Evolutionary conservation across 1,140 invertebrate species (phyloP).

Genomic region (Acromyrmex heyeri): DNA sequence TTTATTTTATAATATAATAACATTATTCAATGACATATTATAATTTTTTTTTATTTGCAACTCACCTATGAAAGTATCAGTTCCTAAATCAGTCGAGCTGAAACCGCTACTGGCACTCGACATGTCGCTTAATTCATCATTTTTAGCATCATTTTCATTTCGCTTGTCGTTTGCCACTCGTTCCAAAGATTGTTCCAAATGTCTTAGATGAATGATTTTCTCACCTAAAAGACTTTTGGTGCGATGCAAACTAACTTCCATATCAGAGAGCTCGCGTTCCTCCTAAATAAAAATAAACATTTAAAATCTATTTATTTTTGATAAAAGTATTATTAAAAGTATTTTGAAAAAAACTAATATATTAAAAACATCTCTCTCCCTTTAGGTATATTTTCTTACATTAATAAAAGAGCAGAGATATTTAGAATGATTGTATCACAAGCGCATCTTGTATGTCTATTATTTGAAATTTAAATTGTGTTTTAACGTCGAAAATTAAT

Average conservation of each 20-base stretch:
- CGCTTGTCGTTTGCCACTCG: slow-evolving; percentile 86
- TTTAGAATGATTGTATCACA: neutral
- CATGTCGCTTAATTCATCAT: slow-evolving; percentile 88
- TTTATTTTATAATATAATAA: neutral
- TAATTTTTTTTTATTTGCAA: slow-evolving; percentile 18
- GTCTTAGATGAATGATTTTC: slow-evolving; percentile 92
- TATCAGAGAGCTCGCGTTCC: slow-evolving; percentile 92
- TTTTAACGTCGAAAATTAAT: no score
- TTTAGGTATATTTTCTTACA: neutral
- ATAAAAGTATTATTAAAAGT: neutral
- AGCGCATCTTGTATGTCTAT: neutral
- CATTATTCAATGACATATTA: neutral
- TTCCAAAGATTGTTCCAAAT: slow-evolving; percentile 91
- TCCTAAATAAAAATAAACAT: slow-evolving; percentile 86
- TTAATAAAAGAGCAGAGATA: neutral
- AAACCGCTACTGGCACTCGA: slow-evolving; percentile 91
- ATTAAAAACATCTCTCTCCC: neutral
- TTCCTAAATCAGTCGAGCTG: slow-evolving; percentile 90
- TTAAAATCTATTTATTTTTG: neutral
- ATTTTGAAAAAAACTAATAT: neutral
- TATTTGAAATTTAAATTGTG: no score
- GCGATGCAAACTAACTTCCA: slow-evolving; percentile 92
- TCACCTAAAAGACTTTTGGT: slow-evolving; percentile 92
- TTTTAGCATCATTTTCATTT: slow-evolving; percentile 85
- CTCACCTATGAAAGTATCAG: slow-evolving; percentile 86